Conservation (phyloP, 2,797 vertebrate species). For the Hybognathus amarus region DNA sequence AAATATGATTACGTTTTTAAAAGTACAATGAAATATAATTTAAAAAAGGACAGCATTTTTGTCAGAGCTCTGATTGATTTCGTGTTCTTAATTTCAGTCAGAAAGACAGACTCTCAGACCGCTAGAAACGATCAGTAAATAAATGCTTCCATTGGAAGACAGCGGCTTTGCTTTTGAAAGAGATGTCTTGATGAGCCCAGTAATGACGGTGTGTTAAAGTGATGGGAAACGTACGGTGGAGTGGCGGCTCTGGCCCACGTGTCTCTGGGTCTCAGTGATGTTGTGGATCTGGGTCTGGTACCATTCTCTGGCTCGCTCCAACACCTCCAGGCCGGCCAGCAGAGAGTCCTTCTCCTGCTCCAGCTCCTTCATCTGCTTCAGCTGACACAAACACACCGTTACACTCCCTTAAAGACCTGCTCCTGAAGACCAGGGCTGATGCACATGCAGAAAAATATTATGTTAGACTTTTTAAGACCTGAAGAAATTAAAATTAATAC, state of each 20-base stretch:
- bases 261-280: slow-evolving; percentile 87
- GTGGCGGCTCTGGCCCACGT: slow-evolving; percentile 79
- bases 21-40: too few relatives aligned
- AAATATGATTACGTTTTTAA: too few relatives aligned
- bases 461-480: neutral
- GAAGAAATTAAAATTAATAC: neutral
- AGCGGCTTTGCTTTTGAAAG: neutral
- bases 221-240: slow-evolving; percentile 68
- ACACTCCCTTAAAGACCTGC: neutral
- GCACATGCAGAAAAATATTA: rapidly evolving
- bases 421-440: too few relatives aligned
- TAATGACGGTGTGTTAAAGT: neutral
- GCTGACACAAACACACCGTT: slow-evolving; percentile 69
- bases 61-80: neutral
- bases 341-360: slow-evolving; percentile 93
- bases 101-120: neutral
- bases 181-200: neutral
- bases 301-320: slow-evolving; percentile 88
- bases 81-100: neutral
- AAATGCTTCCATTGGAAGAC: neutral
- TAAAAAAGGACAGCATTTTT: too few relatives aligned
- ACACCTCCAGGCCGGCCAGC: slow-evolving; percentile 89
- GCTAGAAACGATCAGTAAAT: neutral
- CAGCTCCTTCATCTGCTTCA: slow-evolving; percentile 93
- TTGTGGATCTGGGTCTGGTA: slow-evolving; percentile 90